Evolutionary conservation across 2,113 vertebrate genomes (phyloP), one percentile per base, ranked within the genome.

Genomic region (Dinomys branickii): DNA sequence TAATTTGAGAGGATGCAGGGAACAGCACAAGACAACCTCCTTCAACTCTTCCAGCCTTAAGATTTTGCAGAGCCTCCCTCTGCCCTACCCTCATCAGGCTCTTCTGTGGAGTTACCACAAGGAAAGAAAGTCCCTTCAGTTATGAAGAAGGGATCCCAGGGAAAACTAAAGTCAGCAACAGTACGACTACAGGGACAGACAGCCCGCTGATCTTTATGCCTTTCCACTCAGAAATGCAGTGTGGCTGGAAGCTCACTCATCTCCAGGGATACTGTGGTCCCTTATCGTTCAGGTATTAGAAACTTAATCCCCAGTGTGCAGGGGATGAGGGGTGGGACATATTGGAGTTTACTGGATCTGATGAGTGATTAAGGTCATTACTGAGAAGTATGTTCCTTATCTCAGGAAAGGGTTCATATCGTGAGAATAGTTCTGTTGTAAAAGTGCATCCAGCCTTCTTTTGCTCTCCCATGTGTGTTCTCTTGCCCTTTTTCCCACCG

Each of bases 11-110:
- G 24, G 17, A 7, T 59, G 47, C 16, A 58, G 24, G 50, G 7
- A 1, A 1, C 19, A 0, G 30, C 17, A 1, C 38, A 65, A 56
- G 35, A n/a, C 20, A 38, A 38, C 28, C 50, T 26, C 26, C 50
- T n/a, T 50, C 30, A 17, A 10, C 67, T 26, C 63, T 71, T 91
- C 30, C 6, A 33, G 33, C 54, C 30, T 92, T 44, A 26, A 85
- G 38, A 69, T 8, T 7, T 80, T 47, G 52, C 38, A 5, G 65
- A 71, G 33, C 24, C 28, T 26, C 24, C 16, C n/a, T 14, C 19
- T 5, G 1, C 10, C n/a, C 30, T 35, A 9, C 5, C 44, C 44
- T 16, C 41, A 5, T 12, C 7, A n/a, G 0, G 11, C 5, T 0
- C 30, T 69, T 35, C 63, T 61, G 26, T 20, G 54, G 35, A 73